Conservation (phyloP, 2,113 vertebrate genomes). For the Prietella phreatophila region DNA sequence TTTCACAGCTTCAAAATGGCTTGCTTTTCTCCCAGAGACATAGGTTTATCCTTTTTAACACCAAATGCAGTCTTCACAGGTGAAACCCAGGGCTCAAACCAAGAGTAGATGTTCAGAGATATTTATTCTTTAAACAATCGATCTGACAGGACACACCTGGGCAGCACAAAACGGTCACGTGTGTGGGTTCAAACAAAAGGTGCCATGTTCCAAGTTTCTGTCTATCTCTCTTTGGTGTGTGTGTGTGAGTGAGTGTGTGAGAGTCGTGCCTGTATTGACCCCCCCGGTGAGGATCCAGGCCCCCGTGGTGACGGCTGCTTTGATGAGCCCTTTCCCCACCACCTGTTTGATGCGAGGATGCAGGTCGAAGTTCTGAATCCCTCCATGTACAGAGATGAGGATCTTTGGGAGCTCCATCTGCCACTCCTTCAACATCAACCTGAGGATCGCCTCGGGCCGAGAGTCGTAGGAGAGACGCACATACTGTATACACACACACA, state of each 20-base stretch:
- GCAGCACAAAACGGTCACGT: too few relatives aligned
- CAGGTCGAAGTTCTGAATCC: conserved; percentile 97
- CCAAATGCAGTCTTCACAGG: too few relatives aligned
- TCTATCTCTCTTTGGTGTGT: not conserved
- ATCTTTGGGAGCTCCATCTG: conserved; percentile 99
- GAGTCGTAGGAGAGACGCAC: conserved; percentile 90
- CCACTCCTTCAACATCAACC: conserved; percentile 97
- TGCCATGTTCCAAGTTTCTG: too few relatives aligned
- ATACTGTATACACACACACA: conserved; percentile 75
- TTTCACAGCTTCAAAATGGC: too few relatives aligned
- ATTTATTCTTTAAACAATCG: too few relatives aligned
- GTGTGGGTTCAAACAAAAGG: too few relatives aligned
- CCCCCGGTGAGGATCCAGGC: conserved; percentile 99
- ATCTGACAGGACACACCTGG: too few relatives aligned
- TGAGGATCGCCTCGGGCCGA: conserved; percentile 88
- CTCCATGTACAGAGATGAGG: conserved; percentile 96
- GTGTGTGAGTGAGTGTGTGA: conserved; percentile 2
- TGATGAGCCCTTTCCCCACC: conserved; percentile 97
- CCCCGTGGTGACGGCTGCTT: conserved; percentile 97
- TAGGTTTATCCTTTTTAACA: too few relatives aligned
- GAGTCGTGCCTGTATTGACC: conserved; percentile 87
- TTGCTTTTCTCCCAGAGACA: too few relatives aligned
- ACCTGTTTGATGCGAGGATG: conserved; percentile 97
- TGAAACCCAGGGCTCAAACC: too few relatives aligned
- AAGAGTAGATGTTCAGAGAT: too few relatives aligned